phyloP scores from a whole-genome alignment of 2,797 vertebrate species.

The Xenopus petersii region DNA sequence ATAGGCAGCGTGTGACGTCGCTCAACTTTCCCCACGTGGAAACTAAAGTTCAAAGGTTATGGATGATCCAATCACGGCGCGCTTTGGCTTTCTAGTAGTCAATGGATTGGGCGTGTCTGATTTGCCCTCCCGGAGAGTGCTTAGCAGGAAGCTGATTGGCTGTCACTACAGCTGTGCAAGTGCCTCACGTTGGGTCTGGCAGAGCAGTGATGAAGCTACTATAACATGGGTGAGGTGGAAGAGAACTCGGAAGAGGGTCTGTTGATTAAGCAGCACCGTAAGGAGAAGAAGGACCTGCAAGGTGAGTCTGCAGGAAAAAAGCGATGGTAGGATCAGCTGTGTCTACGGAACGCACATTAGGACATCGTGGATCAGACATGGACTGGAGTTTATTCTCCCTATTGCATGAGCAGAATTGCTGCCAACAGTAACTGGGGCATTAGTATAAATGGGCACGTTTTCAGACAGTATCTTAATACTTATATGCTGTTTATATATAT shows the following conservation, averaged over 20 bases:
- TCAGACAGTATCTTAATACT: no score
- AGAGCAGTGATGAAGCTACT: conserved; percentile 8
- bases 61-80: background rate
- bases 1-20: background rate
- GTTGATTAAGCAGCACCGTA: conserved; percentile 80
- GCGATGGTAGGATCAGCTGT: no score
- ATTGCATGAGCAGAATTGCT: background rate
- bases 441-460: no score
- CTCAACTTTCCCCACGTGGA: background rate
- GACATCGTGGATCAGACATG: background rate
- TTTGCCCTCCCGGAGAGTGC: background rate
- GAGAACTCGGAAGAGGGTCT: conserved; percentile 68
- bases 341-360: background rate
- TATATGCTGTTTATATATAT: no score
- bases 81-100: background rate
- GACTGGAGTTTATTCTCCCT: background rate
- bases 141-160: background rate
- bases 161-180: background rate
- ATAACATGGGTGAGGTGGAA: conserved; percentile 60
- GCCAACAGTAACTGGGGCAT: background rate
- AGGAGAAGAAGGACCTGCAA: conserved; percentile 90
- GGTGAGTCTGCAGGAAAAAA: conserved; percentile 63
- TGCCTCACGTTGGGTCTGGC: background rate
- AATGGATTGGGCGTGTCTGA: background rate
- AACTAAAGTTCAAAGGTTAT: background rate